A percentile compares a stretch with the other conserved stretches of the same genome.
Conservation (phyloP, 2,797 vertebrate genomes). For the Heteromormyrus szaboi region DNA sequence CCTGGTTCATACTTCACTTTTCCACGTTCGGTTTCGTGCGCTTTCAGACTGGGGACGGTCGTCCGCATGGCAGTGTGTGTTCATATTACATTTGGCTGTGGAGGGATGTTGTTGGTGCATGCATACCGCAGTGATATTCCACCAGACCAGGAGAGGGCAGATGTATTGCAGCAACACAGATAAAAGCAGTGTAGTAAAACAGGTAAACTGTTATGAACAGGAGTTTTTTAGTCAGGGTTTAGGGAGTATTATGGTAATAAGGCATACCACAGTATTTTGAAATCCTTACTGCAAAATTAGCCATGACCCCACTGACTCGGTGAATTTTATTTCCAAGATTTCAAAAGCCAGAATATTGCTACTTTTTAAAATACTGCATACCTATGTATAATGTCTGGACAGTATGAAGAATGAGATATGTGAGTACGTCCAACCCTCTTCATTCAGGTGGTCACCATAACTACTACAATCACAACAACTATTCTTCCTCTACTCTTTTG, state of each 20-base stretch:
- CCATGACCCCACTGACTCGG: not conserved
- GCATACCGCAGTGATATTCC: not conserved
- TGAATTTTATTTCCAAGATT: not conserved
- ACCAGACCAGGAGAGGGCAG: not conserved
- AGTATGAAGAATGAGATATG: not conserved
- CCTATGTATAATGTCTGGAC: not conserved
- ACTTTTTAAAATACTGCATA: not conserved
- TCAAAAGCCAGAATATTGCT: not conserved
- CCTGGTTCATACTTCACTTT: not conserved
- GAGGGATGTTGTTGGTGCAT: not conserved
- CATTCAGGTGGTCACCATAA: not conserved
- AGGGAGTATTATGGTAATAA: not conserved
- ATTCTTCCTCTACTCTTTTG: not conserved
- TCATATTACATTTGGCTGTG: not conserved
- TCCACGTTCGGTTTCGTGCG: not conserved
- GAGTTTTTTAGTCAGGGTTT: not conserved
- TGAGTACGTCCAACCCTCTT: not conserved
- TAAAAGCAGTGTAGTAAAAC: not conserved
- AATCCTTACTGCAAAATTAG: not conserved
- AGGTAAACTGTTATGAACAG: not conserved
- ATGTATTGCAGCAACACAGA: not conserved
- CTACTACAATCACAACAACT: not conserved
- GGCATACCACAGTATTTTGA: not conserved
- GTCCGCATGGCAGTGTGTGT: not conserved
- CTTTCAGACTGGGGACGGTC: not conserved